Conservation (phyloP, 2,113 vertebrate species). For the Gavia stellata region DNA sequence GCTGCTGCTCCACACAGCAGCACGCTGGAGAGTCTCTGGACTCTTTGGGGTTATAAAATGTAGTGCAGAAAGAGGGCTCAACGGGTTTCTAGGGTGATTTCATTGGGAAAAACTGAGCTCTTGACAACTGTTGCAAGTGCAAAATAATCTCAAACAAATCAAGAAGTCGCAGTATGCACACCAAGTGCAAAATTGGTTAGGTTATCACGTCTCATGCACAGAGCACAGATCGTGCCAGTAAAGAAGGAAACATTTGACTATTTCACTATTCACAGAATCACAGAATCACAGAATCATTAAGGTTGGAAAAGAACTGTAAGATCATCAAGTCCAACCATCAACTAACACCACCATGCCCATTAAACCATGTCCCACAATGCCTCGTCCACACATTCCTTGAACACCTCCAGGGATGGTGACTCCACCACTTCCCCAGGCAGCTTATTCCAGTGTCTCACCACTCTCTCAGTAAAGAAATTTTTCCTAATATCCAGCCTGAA, state of each 20-base stretch:
- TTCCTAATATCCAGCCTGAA: too few relatives aligned
- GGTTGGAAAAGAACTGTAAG: too few relatives aligned
- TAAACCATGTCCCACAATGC: too few relatives aligned
- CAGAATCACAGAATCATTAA: too few relatives aligned
- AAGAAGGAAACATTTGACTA: not conserved
- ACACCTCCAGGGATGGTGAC: too few relatives aligned
- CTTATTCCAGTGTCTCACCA: too few relatives aligned
- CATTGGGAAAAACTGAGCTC: not conserved
- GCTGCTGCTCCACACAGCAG: not conserved
- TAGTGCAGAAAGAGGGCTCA: not conserved
- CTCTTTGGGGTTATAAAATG: not conserved
- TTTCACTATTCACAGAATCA: too few relatives aligned
- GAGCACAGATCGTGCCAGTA: not conserved
- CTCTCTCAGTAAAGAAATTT: too few relatives aligned
- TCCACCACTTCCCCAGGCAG: too few relatives aligned
- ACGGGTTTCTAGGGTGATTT: not conserved
- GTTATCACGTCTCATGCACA: not conserved
- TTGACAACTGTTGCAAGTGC: not conserved
- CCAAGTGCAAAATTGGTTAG: not conserved
- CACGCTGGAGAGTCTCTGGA: not conserved
- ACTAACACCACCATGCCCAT: too few relatives aligned
- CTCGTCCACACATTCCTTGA: too few relatives aligned
- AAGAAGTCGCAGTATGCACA: not conserved
- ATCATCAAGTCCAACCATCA: too few relatives aligned
- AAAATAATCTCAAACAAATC: not conserved